Conservation (phyloP, 30 jellyfish, hydroid and myxozoan genomes). For the Catostylus mosaicus region DNA sequence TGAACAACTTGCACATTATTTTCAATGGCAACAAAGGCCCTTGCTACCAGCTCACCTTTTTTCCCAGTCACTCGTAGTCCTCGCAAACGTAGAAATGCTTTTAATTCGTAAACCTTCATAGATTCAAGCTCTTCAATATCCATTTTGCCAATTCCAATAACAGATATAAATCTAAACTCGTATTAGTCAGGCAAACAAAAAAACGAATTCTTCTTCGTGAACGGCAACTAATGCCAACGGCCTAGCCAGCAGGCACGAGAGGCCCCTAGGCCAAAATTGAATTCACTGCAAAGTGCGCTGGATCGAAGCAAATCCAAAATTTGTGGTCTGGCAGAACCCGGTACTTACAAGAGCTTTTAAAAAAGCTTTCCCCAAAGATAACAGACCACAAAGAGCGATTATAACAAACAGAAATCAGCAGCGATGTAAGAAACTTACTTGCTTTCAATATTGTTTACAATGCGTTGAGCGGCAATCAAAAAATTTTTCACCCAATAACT, state of each 20-base stretch:
- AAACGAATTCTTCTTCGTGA: too few species aligned
- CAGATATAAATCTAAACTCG: too few species aligned
- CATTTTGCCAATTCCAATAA: not conserved
- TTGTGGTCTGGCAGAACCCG: not conserved
- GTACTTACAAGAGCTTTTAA: slow-evolving; percentile 16
- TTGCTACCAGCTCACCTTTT: slow-evolving; percentile 34
- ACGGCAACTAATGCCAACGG: too few species aligned
- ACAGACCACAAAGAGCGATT: slow-evolving; percentile 1
- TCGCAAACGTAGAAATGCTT: slow-evolving; percentile 29
- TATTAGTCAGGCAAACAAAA: too few species aligned
- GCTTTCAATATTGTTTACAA: not conserved
- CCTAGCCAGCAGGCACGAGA: too few species aligned
- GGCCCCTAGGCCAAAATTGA: not conserved
- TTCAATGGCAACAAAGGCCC: slow-evolving; percentile 41
- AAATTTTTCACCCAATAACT: too few species aligned
- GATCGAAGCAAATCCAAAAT: not conserved
- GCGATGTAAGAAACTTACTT: too few species aligned
- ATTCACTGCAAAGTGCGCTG: not conserved
- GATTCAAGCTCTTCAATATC: too few species aligned
- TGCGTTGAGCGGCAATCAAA: not conserved
- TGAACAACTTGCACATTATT: slow-evolving; percentile 13
- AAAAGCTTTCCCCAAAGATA: slow-evolving; percentile 16
- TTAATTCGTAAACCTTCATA: slow-evolving; percentile 32
- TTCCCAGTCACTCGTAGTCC: slow-evolving; percentile 36
- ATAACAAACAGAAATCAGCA: not conserved